phyloP scores from a whole-genome alignment of 2,113 vertebrate species.

The Monarcha castaneiventris region DNA sequence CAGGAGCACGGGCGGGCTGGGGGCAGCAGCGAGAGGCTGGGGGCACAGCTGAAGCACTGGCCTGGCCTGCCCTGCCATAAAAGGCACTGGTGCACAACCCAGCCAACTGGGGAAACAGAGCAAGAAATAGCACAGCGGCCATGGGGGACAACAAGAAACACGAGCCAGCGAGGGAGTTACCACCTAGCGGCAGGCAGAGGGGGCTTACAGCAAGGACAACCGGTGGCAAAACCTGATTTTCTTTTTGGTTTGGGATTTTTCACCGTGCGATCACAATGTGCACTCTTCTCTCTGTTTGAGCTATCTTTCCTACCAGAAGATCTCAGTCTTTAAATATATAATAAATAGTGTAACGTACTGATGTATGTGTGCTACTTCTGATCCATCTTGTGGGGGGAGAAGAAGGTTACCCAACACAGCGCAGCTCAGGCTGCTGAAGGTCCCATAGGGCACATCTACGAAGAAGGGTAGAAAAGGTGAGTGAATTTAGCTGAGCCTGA shows the following conservation, averaged over 20 bases:
- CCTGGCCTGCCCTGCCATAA: neutral
- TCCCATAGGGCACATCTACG: neutral
- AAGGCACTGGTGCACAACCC: neutral
- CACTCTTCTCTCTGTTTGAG: neutral
- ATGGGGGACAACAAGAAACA: neutral
- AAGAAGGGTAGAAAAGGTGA: neutral
- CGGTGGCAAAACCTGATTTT: neutral
- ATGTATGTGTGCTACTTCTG: neutral
- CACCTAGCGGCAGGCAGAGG: neutral
- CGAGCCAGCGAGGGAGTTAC: neutral
- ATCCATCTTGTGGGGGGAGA: neutral
- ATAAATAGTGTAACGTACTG: neutral
- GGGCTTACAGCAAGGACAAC: neutral
- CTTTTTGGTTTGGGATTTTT: neutral
- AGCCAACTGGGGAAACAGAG: constrained; percentile 20
- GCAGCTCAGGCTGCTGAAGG: neutral
- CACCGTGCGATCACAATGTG: rapidly evolving
- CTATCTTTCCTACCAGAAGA: neutral
- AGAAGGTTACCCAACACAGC: neutral
- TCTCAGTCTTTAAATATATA: neutral
- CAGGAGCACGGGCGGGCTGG: neutral
- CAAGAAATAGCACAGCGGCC: neutral
- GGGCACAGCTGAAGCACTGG: neutral
- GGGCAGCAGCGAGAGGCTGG: neutral
- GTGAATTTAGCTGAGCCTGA: neutral